Conservation (phyloP, 2,888 invertebrate species). For the Ornithoptera priamus region DNA sequence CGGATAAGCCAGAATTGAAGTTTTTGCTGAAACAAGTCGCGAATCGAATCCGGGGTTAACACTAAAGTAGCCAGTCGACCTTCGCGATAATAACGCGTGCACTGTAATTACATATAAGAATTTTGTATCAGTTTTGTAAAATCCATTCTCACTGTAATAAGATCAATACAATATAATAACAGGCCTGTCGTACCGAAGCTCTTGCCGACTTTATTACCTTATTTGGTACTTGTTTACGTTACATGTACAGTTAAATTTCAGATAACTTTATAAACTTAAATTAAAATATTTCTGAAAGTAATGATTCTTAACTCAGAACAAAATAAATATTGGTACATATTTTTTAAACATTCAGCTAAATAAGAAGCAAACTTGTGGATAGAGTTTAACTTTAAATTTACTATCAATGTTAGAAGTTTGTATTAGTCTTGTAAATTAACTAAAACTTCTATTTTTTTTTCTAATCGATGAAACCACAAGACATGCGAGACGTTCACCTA, state of each 20-base stretch:
- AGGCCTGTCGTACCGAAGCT: conserved; percentile 2
- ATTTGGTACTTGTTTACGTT: conserved; percentile 14
- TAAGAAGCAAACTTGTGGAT: not conserved
- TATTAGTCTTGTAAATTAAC: too few species aligned
- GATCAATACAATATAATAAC: conserved; percentile 23
- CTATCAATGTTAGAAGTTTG: too few species aligned
- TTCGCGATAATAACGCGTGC: conserved; percentile 16
- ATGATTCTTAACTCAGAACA: not conserved
- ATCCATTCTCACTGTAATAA: conserved; percentile 14
- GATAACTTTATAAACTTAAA: not conserved
- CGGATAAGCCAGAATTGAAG: not conserved
- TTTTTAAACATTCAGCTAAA: not conserved
- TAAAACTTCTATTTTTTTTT: too few species aligned
- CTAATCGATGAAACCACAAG: too few species aligned
- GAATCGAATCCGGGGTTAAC: conserved; percentile 1
- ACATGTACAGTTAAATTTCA: not conserved
- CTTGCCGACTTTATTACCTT: conserved; percentile 19
- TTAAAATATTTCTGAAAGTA: not conserved
- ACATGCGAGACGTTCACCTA: too few species aligned
- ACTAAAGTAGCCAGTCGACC: conserved; percentile 22
- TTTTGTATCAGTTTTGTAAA: conserved; percentile 18
- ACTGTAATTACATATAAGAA: conserved; percentile 18
- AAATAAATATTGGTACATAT: not conserved
- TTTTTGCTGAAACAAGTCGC: not conserved
- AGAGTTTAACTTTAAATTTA: not conserved